Percentiles rank a stretch among this genome's conserved stretches.
Evolutionary conservation across 2,888 invertebrate genomes (phyloP).

Genomic region (Epirrhoe alternata): DNA sequence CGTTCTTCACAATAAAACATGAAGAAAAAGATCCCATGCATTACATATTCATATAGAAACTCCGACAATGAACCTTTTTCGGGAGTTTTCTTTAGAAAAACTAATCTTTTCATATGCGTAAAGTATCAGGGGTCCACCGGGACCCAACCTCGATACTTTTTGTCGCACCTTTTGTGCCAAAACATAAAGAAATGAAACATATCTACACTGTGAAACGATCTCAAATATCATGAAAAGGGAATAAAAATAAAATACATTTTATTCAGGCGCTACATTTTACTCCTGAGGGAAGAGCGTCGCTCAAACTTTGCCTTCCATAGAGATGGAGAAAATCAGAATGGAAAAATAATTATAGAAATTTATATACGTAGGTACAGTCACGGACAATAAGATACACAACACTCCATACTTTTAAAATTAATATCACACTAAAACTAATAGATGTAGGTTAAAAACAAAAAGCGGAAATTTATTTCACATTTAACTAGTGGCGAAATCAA

Average conservation of each 20-base stretch:
- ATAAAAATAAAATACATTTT: constrained; percentile 33
- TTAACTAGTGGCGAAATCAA: no score
- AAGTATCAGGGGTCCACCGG: constrained; percentile 3
- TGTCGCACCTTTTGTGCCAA: constrained; percentile 24
- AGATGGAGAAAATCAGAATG: background rate
- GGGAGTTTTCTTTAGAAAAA: constrained; percentile 7
- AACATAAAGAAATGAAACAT: constrained; percentile 30
- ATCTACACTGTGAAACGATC: constrained; percentile 27
- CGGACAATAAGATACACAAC: no score
- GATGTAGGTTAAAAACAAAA: no score
- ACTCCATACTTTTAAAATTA: no score
- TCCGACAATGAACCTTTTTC: constrained; percentile 7
- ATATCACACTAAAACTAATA: no score
- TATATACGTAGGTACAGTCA: no score
- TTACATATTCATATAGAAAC: background rate
- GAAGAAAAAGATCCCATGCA: background rate
- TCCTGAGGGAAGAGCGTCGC: constrained; percentile 22
- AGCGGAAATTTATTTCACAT: no score
- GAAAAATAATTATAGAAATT: background rate
- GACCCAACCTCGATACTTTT: constrained; percentile 22
- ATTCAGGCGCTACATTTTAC: constrained; percentile 15
- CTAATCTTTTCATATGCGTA: constrained; percentile 12
- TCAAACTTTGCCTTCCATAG: constrained; percentile 20
- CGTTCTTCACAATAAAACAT: background rate
- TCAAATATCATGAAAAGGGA: constrained; percentile 34